A percentile compares a stretch with the other conserved stretches of the same genome.
Conservation (phyloP, 2,888 invertebrate genomes). For the Ophion ellenae region DNA sequence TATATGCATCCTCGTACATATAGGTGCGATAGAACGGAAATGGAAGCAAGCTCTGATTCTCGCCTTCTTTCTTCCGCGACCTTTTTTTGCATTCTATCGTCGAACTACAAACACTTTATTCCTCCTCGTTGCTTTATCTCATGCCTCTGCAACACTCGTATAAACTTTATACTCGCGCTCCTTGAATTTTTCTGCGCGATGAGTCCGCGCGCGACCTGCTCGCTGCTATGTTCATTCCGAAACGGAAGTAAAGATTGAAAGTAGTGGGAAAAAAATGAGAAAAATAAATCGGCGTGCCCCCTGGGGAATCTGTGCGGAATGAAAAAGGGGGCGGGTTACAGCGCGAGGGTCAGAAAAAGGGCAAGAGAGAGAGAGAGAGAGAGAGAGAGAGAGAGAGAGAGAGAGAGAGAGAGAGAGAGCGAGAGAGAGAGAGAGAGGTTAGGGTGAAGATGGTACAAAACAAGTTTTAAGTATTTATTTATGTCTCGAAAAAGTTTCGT, state of each 20-base stretch:
- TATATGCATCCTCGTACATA: neutral
- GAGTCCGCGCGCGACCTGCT: conserved; percentile 3
- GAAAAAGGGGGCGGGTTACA: conserved; percentile 21
- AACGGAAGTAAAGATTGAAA: conserved; percentile 54
- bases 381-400: too few species aligned
- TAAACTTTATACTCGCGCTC: conserved; percentile 13
- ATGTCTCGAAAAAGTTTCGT: conserved; percentile 62
- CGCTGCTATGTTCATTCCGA: conserved; percentile 23
- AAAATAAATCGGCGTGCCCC: conserved; percentile 36
- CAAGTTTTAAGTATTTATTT: conserved; percentile 68
- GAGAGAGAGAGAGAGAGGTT: too few species aligned
- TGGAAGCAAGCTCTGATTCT: conserved; percentile 30
- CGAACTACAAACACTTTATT: conserved; percentile 42
- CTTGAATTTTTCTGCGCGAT: conserved; percentile 50
- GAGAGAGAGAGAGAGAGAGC: too few species aligned
- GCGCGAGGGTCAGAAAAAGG: neutral
- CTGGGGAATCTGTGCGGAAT: conserved; percentile 43
- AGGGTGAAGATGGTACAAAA: conserved; percentile 53
- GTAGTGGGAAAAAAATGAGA: conserved; percentile 47
- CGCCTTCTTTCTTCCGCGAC: conserved; percentile 12
- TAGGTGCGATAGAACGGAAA: neutral
- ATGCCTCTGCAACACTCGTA: neutral
- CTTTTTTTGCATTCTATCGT: conserved; percentile 27
- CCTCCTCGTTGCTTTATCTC: conserved; percentile 38
- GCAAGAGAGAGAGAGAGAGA: conserved; percentile 43